Evolutionary conservation across 1,140 invertebrate genomes (phyloP), one percentile per base, ranked within the genome.

Genomic region (Drosophila saltans): DNA sequence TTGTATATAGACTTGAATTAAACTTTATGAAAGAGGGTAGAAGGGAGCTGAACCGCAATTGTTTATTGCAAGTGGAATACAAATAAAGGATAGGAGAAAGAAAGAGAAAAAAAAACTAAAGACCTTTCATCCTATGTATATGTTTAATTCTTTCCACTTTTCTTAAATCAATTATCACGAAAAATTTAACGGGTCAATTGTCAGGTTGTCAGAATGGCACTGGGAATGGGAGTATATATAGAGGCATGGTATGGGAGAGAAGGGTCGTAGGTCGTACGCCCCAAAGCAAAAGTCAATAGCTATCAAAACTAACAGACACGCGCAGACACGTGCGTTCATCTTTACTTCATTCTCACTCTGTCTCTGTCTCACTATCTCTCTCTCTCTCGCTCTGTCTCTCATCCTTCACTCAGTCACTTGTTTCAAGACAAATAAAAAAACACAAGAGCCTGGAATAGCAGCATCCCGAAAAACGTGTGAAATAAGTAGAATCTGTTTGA

Each of bases 401-500:
- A 57, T 41, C 56, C 48, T 52, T 30, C 43, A 60, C 41, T n/a
- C 63, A 56, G 62, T 88, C 83, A 86, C 83, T 86, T 86, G 83
- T 86, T 86, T 86, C 80, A 88, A 80, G 83, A 58, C 84, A 86
- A 86, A 89, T 75, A 80, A 61, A 41, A 72, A 72, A 58, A 66
- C 55, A 16, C 52, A 30, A 39, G 5, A 26, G 30, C 48, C 28
- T 21, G 55, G 40, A 36, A 40, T 8, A 52, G 58, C 59, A 72
- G 58, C 71, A 77, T 58, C 81, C 70, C 82, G 83, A 88, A 73
- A 81, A 88, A 88, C 83, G 82, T 86, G 80, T 88, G 83, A 86
- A 86, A 86, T 75, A 86, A 86, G 88, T 75, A 75, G 82, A 86
- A 86, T 84, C 88, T 88, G 83, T 86, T 86, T 86, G 83, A 80